phyloP scores from a whole-genome alignment of 2,797 vertebrate genomes.

The Esox lucius region DNA sequence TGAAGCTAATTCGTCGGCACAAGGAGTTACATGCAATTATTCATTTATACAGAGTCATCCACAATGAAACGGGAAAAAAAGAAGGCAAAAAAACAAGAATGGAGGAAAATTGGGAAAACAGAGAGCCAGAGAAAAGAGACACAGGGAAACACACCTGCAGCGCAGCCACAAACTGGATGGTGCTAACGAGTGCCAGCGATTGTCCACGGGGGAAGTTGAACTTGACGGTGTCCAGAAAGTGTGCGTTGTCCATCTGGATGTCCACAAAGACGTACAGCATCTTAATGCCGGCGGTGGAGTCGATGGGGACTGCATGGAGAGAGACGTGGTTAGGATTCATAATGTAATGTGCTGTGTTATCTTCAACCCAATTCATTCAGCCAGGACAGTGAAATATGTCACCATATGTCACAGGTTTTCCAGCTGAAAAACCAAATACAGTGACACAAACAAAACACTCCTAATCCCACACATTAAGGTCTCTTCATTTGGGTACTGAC shows the following conservation, averaged over 20 bases:
- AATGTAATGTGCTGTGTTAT: neutral
- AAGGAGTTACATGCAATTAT: slow-evolving; percentile 6
- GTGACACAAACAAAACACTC: no score
- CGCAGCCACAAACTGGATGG: slow-evolving; percentile 94
- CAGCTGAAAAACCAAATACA: no score
- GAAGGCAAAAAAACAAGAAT: neutral
- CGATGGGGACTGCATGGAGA: slow-evolving; percentile 86
- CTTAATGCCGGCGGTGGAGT: slow-evolving; percentile 85
- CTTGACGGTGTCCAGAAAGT: slow-evolving; percentile 91
- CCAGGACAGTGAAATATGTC: no score
- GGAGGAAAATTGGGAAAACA: no score
- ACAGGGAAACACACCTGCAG: slow-evolving; percentile 77
- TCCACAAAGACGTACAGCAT: slow-evolving; percentile 98
- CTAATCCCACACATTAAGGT: no score
- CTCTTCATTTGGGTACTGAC: no score
- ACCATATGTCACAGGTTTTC: no score
- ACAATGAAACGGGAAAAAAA: neutral
- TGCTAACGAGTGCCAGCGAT: slow-evolving; percentile 93
- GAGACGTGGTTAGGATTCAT: slow-evolving; percentile 18
- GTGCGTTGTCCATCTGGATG: slow-evolving; percentile 91
- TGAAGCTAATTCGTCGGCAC: neutral
- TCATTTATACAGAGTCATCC: neutral
- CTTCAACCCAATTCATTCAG: no score
- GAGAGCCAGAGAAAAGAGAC: neutral
- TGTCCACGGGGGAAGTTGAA: slow-evolving; percentile 84